phyloP scores from a whole-genome alignment of 1,140 invertebrate genomes.

The Listronotus oregonensis region DNA sequence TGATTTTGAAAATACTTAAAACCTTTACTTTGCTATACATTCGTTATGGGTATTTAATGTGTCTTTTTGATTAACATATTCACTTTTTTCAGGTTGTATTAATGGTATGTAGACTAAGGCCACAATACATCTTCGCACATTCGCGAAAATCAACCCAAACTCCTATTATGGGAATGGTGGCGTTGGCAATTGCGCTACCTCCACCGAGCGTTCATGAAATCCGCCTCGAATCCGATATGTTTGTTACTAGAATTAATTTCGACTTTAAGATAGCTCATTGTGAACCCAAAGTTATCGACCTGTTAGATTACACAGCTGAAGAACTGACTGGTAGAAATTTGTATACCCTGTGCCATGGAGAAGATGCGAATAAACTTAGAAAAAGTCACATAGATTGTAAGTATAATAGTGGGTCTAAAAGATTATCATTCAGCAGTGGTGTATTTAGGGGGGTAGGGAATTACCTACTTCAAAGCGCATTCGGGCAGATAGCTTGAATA shows the following conservation, averaged over 20 bases:
- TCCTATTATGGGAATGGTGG: constrained; percentile 89
- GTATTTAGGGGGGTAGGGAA: no score
- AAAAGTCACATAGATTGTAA: constrained; percentile 93
- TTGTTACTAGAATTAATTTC: constrained; percentile 93
- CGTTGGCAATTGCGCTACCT: constrained; percentile 90
- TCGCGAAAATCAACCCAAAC: constrained; percentile 81
- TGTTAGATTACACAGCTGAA: constrained; percentile 91
- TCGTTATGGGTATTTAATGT: neutral
- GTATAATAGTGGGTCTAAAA: no score
- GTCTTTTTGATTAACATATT: no score
- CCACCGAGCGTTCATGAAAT: constrained; percentile 97
- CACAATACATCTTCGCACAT: constrained; percentile 90
- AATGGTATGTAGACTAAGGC: constrained; percentile 85
- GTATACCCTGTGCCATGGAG: constrained; percentile 92
- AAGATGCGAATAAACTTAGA: constrained; percentile 89
- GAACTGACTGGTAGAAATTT: constrained; percentile 92
- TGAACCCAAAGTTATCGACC: constrained; percentile 92
- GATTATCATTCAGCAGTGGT: no score
- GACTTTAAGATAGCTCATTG: constrained; percentile 96
- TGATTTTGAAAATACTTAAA: neutral
- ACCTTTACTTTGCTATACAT: neutral
- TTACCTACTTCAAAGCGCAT: neutral
- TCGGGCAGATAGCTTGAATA: no score
- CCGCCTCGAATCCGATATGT: constrained; percentile 93
- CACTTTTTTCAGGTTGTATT: constrained; percentile 79